Conservation (phyloP, 1,140 invertebrate species). For the Hyphantria cunea region DNA sequence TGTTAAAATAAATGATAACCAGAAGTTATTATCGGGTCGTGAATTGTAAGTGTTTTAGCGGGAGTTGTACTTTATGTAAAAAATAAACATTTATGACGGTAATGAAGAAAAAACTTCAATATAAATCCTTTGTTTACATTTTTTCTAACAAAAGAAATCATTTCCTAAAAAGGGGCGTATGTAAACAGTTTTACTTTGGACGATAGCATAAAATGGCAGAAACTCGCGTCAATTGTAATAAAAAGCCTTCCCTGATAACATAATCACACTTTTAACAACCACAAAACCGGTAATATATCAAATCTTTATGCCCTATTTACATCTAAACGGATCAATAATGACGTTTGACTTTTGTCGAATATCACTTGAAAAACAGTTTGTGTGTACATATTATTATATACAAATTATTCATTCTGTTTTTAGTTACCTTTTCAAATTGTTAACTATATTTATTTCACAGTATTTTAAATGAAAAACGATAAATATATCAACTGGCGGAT, state of each 20-base stretch:
- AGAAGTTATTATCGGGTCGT: no score
- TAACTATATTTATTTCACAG: background rate
- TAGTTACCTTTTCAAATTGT: constrained; percentile 13
- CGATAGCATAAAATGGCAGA: no score
- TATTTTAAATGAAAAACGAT: constrained; percentile 21
- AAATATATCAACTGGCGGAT: constrained; percentile 3
- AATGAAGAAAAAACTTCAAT: no score
- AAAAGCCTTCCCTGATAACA: background rate
- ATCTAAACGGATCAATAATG: constrained; percentile 50
- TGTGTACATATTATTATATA: background rate
- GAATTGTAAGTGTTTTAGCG: no score
- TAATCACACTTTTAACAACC: constrained; percentile 1
- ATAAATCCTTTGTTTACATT: constrained; percentile 15
- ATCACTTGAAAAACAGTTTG: constrained; percentile 3
- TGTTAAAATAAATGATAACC: no score
- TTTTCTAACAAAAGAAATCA: background rate
- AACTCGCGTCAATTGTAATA: background rate
- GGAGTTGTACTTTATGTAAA: background rate
- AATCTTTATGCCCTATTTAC: constrained; percentile 40
- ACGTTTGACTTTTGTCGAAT: background rate
- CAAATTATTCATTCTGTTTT: background rate
- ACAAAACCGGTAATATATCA: constrained; percentile 20
- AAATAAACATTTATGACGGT: background rate
- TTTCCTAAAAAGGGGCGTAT: constrained; percentile 9
- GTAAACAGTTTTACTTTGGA: background rate